phyloP scores from a whole-genome alignment of 2,888 invertebrate species.

The Drosophila mayaguana region DNA sequence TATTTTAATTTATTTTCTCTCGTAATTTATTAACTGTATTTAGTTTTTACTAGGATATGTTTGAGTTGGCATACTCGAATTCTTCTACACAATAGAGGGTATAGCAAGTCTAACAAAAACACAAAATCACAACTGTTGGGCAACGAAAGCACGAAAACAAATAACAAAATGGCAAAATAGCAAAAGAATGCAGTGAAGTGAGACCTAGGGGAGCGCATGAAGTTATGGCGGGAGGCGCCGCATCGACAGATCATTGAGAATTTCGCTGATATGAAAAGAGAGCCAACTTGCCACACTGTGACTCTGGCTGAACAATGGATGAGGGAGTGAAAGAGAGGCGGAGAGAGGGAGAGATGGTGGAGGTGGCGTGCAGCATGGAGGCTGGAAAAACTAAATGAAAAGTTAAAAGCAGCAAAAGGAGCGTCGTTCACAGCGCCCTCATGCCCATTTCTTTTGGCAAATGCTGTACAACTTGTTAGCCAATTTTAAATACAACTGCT shows the following conservation, averaged over 20 bases:
- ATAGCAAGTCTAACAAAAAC: not conserved
- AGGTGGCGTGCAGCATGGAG: conserved; percentile 11
- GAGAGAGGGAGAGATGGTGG: not conserved
- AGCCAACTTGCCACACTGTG: conserved; percentile 18
- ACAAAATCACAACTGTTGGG: conserved; percentile 23
- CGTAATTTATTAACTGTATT: not conserved
- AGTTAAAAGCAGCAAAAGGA: conserved; percentile 54
- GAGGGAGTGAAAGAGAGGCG: not conserved
- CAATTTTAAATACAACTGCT: conserved; percentile 79
- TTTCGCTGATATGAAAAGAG: conserved; percentile 43
- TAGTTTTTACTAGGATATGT: not conserved
- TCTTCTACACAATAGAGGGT: not conserved
- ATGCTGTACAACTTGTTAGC: conserved; percentile 73
- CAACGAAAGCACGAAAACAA: conserved; percentile 28
- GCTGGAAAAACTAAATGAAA: conserved; percentile 64
- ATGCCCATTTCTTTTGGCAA: conserved; percentile 43
- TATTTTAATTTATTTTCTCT: no score
- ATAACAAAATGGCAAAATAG: conserved; percentile 28
- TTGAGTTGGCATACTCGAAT: not conserved
- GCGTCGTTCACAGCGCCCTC: conserved; percentile 26
- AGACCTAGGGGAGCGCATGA: not conserved
- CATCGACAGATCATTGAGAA: conserved; percentile 42
- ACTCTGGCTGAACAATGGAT: conserved; percentile 30
- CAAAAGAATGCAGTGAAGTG: conserved; percentile 29
- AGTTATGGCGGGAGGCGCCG: conserved; percentile 9